Percentiles rank a stretch among this genome's conserved stretches.
Evolutionary conservation across 1,140 invertebrate species (phyloP).

Genomic region (Hirudo medicinalis): DNA sequence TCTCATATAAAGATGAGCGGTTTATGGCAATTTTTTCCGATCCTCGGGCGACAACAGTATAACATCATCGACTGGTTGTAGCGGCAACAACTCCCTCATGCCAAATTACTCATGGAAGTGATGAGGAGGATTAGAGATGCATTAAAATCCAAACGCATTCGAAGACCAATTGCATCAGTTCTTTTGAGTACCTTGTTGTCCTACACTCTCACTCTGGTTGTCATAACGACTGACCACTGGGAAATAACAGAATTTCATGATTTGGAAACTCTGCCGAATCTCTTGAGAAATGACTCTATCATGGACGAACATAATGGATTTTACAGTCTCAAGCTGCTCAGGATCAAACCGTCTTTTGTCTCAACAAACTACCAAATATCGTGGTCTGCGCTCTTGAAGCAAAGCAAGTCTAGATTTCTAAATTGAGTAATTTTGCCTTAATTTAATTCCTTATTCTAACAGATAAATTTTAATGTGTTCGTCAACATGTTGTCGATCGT

Average conservation of each 20-base stretch:
- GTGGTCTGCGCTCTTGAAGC: no score
- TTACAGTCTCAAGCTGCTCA: conserved; percentile 7
- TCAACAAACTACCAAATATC: background rate
- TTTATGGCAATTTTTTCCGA: no score
- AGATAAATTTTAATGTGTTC: no score
- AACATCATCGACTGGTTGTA: no score
- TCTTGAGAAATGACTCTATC: background rate
- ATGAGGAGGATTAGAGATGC: conserved; percentile 3
- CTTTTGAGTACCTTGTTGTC: background rate
- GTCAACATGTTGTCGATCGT: no score
- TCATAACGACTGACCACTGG: conserved; percentile 8
- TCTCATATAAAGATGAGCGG: no score
- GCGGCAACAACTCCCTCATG: no score
- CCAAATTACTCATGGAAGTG: background rate
- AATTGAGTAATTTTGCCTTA: no score
- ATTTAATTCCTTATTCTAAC: no score
- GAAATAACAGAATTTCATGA: background rate
- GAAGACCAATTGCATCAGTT: background rate
- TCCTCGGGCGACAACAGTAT: no score
- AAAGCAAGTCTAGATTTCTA: no score
- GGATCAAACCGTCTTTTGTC: background rate
- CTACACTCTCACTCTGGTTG: conserved; percentile 2
- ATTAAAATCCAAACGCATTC: background rate
- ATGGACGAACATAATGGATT: conserved; percentile 1
- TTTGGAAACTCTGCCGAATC: background rate